These are phyloP conservation scores for Vulpes ferrilata DNA, from an alignment of 2,113 vertebrate species.

Conservation along the genomic window DNA sequence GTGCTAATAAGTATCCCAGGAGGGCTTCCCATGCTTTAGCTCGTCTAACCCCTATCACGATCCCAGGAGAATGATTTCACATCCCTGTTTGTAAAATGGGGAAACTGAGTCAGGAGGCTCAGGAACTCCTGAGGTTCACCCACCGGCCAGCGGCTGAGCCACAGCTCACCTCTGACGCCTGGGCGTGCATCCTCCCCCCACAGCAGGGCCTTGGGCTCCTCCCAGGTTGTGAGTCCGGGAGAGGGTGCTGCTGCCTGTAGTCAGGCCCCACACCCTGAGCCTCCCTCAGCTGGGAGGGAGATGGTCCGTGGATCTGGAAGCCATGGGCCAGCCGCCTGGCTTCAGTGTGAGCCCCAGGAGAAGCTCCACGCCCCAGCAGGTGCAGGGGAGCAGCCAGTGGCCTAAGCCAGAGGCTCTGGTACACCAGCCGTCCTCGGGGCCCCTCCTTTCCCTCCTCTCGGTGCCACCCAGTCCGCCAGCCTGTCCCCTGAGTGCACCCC, in stretches of 20 bases:
- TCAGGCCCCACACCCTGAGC: neutral
- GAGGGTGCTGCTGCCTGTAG: fast-evolving
- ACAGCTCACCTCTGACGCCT: neutral
- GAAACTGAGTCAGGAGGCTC: neutral
- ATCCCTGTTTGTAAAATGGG: neutral
- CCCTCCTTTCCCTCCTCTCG: neutral
- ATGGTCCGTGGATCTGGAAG: neutral
- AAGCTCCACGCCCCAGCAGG: neutral
- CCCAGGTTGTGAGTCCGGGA: neutral
- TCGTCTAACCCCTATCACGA: neutral
- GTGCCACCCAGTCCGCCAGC: neutral
- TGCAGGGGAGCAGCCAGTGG: neutral
- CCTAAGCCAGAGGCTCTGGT: neutral
- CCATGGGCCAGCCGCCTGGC: neutral
- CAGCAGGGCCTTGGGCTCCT: neutral
- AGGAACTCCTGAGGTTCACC: neutral
- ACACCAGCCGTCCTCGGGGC: neutral
- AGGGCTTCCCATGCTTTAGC: neutral
- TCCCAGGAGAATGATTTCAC: neutral
- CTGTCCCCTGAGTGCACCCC: neutral
- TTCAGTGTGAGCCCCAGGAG: neutral
- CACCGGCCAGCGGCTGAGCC: neutral
- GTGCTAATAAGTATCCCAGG: neutral
- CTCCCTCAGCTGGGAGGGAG: neutral
- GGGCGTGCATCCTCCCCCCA: fast-evolving